Base-by-base conservation (phyloP, 2,797 vertebrate species). In the Argentina silus region DNA sequence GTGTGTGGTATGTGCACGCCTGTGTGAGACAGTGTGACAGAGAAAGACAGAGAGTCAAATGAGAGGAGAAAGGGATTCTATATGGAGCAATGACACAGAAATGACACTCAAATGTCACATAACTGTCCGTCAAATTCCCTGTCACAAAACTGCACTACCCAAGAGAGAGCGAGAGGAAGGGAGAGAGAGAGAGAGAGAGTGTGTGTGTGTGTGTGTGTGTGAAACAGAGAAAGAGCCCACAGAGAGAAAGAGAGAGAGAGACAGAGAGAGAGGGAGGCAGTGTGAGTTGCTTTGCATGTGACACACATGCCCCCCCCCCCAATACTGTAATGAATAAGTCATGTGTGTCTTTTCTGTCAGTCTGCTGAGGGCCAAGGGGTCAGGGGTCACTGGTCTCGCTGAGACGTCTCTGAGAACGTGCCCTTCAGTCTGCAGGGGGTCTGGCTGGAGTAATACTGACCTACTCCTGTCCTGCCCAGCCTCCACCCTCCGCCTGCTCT, bases 61-160 rank as follows among this genome's bases (percentile, higher is more conserved):
- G 15, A n/a, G 51, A 53, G 14, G 51, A 42, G 5, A 86, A 87
- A 91, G 84, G 15, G 7, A 21, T 44, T 8, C 81, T 71, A 42
- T 85, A 86, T 78, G 69, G 2, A 36, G 27, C 27, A 4, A 36
- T 36, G 27, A 36, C 27, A 51, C 48, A 84, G 84, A 74, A 74
- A 80, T 81, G 86, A 82, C 85, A 83, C 82, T 80, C 69, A 79
- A 62, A 81, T 69, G 70, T 77, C 78, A 75, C 76, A 79, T 72
- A 78, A 81, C 47, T 85, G 85, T 89, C 75, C 77, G 9, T 85
- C 81, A 59, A 56, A 81, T 75, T 85, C 81, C 77, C 76, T 42
- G 63, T 81, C 69, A 3, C 59, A 27, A 15, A n/a, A 48, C 47
- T 12, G 7, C 42, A 44, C 36, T 43, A 15, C 27, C 12, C 7